Conservation (phyloP, 1,140 invertebrate genomes). For the Euborellia annulipes region DNA sequence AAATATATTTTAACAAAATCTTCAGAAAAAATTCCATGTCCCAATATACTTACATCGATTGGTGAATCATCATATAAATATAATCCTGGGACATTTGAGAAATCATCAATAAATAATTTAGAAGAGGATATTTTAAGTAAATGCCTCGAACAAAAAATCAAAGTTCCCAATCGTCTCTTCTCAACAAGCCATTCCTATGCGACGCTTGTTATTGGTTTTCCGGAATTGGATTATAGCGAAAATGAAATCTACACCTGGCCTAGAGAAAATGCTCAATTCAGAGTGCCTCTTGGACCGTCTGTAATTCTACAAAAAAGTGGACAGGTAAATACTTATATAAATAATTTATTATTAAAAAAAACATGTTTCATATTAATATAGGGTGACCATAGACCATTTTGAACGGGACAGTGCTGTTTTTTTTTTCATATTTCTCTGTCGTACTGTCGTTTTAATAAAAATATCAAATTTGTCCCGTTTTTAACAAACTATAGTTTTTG, state of each 20-base stretch:
- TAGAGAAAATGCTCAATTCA: conserved; percentile 21
- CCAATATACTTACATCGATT: conserved; percentile 26
- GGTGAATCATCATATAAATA: conserved; percentile 13
- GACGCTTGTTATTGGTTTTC: conserved; percentile 35
- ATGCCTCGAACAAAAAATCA: conserved; percentile 26
- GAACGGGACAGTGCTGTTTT: no score
- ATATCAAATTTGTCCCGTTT: no score
- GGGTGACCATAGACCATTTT: no score
- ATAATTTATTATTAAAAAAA: no score
- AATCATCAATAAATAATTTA: conserved; percentile 8
- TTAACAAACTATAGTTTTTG: no score
- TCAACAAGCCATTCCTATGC: conserved; percentile 29
- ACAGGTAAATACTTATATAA: no score
- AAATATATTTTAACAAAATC: conserved; percentile 25
- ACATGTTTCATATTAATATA: no score
- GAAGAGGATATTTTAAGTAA: conserved; percentile 15
- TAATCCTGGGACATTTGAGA: conserved; percentile 18
- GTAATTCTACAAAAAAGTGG: no score
- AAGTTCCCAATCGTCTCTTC: conserved; percentile 33
- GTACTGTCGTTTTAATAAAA: no score
- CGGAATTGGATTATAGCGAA: conserved; percentile 28
- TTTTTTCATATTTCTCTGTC: no score
- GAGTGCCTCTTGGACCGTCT: conserved; percentile 3
- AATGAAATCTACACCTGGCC: conserved; percentile 23
- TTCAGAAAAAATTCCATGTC: conserved; percentile 16